These are phyloP conservation scores for Agapornis roseicollis DNA, from an alignment of 2,113 vertebrate species.

Conservation along the genomic window DNA sequence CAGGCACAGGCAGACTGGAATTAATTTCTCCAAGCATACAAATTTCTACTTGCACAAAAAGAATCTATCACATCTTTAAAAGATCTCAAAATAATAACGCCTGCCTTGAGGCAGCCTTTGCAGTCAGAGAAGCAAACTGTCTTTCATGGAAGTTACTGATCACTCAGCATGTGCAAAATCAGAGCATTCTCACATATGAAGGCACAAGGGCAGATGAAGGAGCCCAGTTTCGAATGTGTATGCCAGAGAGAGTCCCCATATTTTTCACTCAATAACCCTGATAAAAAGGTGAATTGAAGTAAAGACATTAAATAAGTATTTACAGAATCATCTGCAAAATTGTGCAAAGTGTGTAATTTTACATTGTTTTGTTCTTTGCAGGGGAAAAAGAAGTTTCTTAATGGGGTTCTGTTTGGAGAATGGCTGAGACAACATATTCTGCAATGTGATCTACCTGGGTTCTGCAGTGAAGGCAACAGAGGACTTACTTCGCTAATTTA, in stretches of 20 bases:
- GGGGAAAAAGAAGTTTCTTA: neutral
- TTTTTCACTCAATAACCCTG: neutral
- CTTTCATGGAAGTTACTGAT: neutral
- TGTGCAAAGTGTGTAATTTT: neutral
- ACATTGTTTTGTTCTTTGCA: neutral
- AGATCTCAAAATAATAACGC: neutral
- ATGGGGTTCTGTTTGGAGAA: neutral
- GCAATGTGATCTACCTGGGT: neutral
- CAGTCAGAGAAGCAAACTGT: neutral
- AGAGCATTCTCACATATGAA: neutral
- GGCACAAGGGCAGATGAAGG: neutral
- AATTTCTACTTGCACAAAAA: neutral
- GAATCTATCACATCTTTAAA: neutral
- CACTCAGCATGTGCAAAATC: neutral
- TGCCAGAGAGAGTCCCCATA: neutral
- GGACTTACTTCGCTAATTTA: neutral
- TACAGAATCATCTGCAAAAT: neutral
- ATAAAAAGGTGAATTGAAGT: neutral
- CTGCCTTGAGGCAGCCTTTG: neutral
- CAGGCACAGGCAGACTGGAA: neutral
- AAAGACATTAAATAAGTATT: neutral
- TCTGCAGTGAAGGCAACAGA: neutral
- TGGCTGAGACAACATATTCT: neutral
- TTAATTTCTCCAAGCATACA: neutral
- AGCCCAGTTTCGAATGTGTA: neutral